Percentiles rank a stretch among this genome's conserved stretches.
phyloP scores from a whole-genome alignment of 2,113 vertebrate genomes.

The Hipposideros armiger region DNA sequence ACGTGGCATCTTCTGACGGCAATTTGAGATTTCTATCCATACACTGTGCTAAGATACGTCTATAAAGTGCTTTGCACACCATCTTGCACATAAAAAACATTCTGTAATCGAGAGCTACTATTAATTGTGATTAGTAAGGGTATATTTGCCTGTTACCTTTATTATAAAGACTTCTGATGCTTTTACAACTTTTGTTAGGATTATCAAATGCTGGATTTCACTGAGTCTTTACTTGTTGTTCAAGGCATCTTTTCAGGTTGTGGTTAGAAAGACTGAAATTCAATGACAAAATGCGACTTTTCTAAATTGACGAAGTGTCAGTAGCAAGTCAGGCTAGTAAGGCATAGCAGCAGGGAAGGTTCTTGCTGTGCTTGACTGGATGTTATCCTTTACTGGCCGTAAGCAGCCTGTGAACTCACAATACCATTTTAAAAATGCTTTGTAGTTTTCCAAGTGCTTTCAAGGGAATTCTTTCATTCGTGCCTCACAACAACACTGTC shows the following conservation, averaged over 20 bases:
- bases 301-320: neutral
- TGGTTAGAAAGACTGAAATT: slow-evolving; percentile 5
- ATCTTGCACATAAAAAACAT: neutral
- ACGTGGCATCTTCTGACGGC: neutral
- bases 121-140: neutral
- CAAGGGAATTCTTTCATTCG: neutral
- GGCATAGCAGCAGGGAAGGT: neutral
- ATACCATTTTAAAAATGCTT: neutral
- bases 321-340: neutral
- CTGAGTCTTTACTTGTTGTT: neutral
- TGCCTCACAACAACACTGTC: neutral
- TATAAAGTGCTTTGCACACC: neutral
- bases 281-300: neutral
- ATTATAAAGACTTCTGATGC: slow-evolving; percentile 4
- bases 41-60: neutral
- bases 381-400: neutral
- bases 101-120: neutral
- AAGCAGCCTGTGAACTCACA: neutral
- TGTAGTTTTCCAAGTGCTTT: neutral
- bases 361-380: neutral
- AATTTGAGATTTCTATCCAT: neutral
- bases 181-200: neutral
- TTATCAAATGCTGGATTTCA: neutral
- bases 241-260: slow-evolving; percentile 1
- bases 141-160: neutral